A percentile compares a stretch with the other conserved stretches of the same genome.
Evolutionary conservation across 2,888 invertebrate genomes (phyloP).

Genomic region (Limnephilus auricula): DNA sequence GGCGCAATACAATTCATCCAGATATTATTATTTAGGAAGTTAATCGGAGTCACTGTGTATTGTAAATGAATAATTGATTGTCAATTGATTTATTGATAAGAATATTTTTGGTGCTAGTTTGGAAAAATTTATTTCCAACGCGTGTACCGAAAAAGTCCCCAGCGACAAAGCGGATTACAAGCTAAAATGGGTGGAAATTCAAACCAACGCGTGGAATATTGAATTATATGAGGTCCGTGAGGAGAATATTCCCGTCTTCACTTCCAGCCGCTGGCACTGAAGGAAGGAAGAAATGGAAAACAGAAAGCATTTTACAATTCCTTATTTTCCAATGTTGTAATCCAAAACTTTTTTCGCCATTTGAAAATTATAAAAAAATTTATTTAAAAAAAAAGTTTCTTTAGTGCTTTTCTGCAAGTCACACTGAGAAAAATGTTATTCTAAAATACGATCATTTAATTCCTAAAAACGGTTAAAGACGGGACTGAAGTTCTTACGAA

Average conservation of each 20-base stretch:
- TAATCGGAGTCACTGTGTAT: too few relatives aligned
- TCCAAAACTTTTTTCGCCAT: neutral
- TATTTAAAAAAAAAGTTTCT: too few relatives aligned
- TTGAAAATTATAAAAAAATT: neutral
- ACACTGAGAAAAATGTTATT: too few relatives aligned
- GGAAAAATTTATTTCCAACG: neutral
- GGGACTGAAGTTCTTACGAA: too few relatives aligned
- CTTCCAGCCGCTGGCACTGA: neutral
- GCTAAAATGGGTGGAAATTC: conserved; percentile 16
- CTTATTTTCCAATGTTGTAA: neutral
- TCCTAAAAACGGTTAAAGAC: too few relatives aligned
- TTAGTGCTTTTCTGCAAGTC: too few relatives aligned
- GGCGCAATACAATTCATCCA: too few relatives aligned
- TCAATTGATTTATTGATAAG: neutral
- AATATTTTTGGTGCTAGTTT: neutral
- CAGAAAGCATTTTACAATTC: neutral
- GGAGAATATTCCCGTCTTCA: neutral
- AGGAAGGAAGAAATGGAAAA: neutral
- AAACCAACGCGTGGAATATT: conserved; percentile 25
- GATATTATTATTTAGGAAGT: too few relatives aligned
- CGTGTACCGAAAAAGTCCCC: neutral
- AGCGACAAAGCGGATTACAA: neutral
- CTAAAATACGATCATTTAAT: too few relatives aligned
- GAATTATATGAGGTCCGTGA: conserved; percentile 34
- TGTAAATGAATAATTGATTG: neutral